phyloP scores from a whole-genome alignment of 2,113 vertebrate species.

The Pseudopipra pipra region DNA sequence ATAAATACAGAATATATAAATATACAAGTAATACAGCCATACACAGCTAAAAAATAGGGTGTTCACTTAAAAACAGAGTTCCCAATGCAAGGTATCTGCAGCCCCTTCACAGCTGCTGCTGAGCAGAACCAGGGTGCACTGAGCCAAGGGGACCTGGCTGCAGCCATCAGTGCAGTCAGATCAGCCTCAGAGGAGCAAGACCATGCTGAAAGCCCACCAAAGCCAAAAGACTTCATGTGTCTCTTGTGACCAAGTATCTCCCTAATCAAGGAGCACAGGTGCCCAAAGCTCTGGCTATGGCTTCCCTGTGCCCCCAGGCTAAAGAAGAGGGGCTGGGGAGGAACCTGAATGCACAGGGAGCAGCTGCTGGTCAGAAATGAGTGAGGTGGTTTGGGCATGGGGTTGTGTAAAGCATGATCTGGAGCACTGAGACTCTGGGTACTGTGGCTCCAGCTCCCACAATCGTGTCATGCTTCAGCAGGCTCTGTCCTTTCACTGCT shows the following conservation, averaged over 20 bases:
- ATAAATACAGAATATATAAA: constrained; percentile 79
- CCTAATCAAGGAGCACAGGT: fast-evolving
- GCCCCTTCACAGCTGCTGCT: constrained; percentile 31
- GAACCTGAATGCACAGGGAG: background rate
- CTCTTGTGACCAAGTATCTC: background rate
- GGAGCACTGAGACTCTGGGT: background rate
- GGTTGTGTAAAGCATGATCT: fast-evolving
- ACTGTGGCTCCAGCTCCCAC: background rate
- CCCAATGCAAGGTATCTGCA: constrained; percentile 12
- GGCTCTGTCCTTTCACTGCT: background rate
- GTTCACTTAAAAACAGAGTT: constrained; percentile 39
- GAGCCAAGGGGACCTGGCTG: background rate
- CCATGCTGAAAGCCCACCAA: background rate
- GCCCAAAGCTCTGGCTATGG: fast-evolving
- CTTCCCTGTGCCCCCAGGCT: fast-evolving
- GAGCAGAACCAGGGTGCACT: background rate
- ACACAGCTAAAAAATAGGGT: constrained; percentile 62
- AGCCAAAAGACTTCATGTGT: background rate
- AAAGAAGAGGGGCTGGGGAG: fast-evolving
- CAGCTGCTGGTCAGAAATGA: background rate
- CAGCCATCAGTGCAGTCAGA: background rate
- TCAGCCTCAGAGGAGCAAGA: background rate
- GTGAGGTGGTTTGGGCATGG: fast-evolving
- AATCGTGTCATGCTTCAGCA: background rate
- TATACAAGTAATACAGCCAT: constrained; percentile 74